Percentiles rank a stretch among this genome's conserved stretches.
These are phyloP conservation scores for Cyprinodon tularosa DNA, from an alignment of 2,113 vertebrate genomes.

Conservation along the genomic window DNA sequence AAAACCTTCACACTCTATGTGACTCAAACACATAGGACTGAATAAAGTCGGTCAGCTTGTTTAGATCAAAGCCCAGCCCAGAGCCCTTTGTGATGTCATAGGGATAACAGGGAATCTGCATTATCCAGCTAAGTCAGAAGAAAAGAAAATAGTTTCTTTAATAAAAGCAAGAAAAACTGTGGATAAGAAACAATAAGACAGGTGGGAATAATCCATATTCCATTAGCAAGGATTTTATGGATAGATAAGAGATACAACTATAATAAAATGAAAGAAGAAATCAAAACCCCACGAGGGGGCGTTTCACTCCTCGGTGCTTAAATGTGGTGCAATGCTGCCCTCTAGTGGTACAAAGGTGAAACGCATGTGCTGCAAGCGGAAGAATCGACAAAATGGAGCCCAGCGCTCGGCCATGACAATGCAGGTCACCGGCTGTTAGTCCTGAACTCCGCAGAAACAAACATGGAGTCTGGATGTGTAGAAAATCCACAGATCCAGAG, in stretches of 20 bases:
- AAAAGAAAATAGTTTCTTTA: background rate
- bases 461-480: background rate
- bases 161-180: background rate
- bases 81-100: too few species aligned
- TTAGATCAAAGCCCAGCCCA: too few species aligned
- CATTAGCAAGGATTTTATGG: background rate
- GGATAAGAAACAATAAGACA: background rate
- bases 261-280: conserved; percentile 13
- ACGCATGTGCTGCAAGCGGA: background rate
- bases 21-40: too few species aligned
- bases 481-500: background rate
- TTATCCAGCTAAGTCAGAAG: background rate
- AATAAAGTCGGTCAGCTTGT: too few species aligned
- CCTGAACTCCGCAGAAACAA: background rate
- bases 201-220: background rate
- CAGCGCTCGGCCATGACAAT: conserved; percentile 73
- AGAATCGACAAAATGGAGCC: conserved; percentile 78
- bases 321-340: conserved; percentile 26
- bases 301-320: background rate
- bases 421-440: conserved; percentile 55
- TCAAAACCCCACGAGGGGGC: conserved; percentile 6
- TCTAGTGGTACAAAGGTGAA: conserved; percentile 43
- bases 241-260: background rate
- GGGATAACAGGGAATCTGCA: background rate
- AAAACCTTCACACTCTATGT: too few species aligned